Base-by-base conservation (phyloP, 1,140 invertebrate species). In the Plutomurus gul region DNA sequence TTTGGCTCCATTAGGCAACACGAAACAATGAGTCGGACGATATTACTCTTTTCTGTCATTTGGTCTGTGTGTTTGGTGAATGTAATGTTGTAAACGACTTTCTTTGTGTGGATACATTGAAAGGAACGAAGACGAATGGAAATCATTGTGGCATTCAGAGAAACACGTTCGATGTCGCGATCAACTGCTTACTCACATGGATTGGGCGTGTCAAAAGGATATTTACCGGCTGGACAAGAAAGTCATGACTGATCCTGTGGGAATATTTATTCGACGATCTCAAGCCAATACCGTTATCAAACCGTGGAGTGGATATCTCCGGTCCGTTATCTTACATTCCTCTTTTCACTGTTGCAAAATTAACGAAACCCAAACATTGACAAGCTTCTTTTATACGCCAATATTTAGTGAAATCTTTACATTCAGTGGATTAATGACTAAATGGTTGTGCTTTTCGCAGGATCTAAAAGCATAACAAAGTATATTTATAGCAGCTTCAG, bases 161-260 rank as follows among this genome's bases (percentile, higher is more conserved):
- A 86, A 87, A 43, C 89, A 90, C 81, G 86, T 88, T 4, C 85
- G 89, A 10, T 90, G 90, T 84, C 87, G 89, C 1, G 87, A 90
- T 77, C 88, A 89, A 76, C 84, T 90, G 11, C 83, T 89, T 8
- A 85, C 85, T 10, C 90, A 90, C 79, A 85, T 90, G 47, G 88
- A 88, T 75, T 90, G 89, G 89, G 90, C 89, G 25, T 90, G 90
- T 81, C 87, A 90, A 80, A 90, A 90, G 84, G 90, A 90, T 81
- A 90, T 90, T 75, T 90, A 90, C 82, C 85, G 88, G 7, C 79
- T 90, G 76, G 88, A 83, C 78, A 83, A 85, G 74, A 80, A 77
- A 60, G 33, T 51, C 27, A 51, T 18, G 30, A 16, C 25, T 1
- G 74, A 71, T 70, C 37, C 81, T 36, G 7, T 51, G 0, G 73